Evolutionary conservation across 2,888 invertebrate genomes (phyloP), one percentile per base, ranked within the genome.

Genomic region (Chouioia cunea): DNA sequence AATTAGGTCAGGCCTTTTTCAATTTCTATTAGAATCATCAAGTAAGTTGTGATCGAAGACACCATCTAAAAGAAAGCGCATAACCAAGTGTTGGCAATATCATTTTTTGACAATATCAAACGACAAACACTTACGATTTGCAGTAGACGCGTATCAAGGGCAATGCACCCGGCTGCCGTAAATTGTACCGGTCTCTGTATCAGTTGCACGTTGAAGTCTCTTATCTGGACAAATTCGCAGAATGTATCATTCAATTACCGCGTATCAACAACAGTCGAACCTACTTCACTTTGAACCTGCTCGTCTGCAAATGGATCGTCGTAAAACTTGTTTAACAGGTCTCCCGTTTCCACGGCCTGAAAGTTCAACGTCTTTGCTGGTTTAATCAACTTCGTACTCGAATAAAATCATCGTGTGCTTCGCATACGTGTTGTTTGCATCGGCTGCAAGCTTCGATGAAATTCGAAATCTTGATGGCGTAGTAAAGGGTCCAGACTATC

Each of bases 11-110:
- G 48, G 15, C 4, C 48, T 43, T 50, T 50, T 27, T 50, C 52
- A 15, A 77, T 65, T 75, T 82, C 82, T 22, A 82, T 80, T 20
- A 82, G 71, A 65, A 82, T 81, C 15, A 82, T 77, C 27, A 82
- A 76, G 53, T 82, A 81, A 1, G 82, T 82, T 22, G 78, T 77
- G 63, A 82, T 76, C 4, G 79, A 76, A 47, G 77, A 77, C 20
- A 79, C 73, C 18, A 79, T 75, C 82, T 82, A 54, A 23, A 71
- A 66, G 15, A 36, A 8, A 46, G 6, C 47, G 2, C 23, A 2
- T n/a, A 48, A 48, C 23, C 6, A 64, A 27, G 8, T n/a, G 10
- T 14, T 47, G 15, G 46, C 14, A 18, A 23, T 22, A 44, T 53
- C 23, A 52, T 22, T 44, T 46, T 12, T 18, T 43, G 16, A 43